Base-by-base conservation (phyloP, 1,140 invertebrate species). In the Pachyrhynchus sulphureomaculatus region DNA sequence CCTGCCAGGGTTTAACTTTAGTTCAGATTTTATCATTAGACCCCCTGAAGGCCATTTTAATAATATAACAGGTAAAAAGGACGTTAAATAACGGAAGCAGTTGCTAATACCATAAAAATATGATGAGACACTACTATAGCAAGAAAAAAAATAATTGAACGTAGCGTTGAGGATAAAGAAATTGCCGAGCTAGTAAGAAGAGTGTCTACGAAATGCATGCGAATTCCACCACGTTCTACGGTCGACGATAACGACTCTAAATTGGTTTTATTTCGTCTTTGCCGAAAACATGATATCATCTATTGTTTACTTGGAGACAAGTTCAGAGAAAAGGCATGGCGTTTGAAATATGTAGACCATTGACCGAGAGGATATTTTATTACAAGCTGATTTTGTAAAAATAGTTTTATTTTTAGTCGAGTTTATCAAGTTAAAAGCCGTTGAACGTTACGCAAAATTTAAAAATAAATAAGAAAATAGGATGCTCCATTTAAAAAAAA, bases 211-310 rank as follows among this genome's bases (percentile, higher is more conserved):
- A 13, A 51, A 34, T 51, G 48, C 48, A 53, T 18, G 53, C 53
- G 41, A 47, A 56, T 56, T 56, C n/a, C n/a, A n/a, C n/a, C 53
- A 56, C 53, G 53, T 56, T 54, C 51, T 41, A 23, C 29, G 36
- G 39, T 55, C 52, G 52, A 37, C 49, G 15, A 39, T 37, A 10
- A 37, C 52, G 20, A 54, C 23, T n/a, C 13, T 54, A 42, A 56
- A 56, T 56, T 26, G 53, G 34, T 45, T 56, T 56, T 47, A 56
- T 56, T 45, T 44, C 34, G 51, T 54, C 51, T 47, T 56, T 44
- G 53, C 53, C 53, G 53, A 56, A 56, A 56, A 56, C 53, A 45
- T 47, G 53, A 47, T 56, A 56, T 45, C 53, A 56, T 56, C 53
- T 56, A 56, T 56, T 56, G 53, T 56, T 56, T 56, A 56, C 53